Evolutionary conservation across 2,888 invertebrate species (phyloP).

Genomic region (Epsilonema sp.): DNA sequence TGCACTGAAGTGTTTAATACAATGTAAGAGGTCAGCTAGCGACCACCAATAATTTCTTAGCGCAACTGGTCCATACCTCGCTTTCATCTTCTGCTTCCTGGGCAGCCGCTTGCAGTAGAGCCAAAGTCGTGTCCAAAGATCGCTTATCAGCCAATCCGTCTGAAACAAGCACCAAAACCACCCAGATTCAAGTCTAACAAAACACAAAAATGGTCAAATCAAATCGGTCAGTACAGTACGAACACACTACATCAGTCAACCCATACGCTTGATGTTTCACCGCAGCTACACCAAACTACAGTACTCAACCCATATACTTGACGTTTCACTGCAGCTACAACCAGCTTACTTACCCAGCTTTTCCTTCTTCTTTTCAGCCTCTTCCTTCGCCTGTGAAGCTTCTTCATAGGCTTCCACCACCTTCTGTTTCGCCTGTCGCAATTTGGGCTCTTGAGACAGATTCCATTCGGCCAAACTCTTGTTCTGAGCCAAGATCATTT

Average conservation of each 20-base stretch:
- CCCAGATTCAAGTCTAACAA: no score
- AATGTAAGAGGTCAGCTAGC: conserved; percentile 8
- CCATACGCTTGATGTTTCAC: no score
- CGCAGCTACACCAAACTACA: no score
- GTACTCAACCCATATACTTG: no score
- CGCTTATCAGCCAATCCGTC: conserved; percentile 54
- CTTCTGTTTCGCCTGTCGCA: conserved; percentile 50
- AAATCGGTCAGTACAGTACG: no score
- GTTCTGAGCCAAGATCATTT: conserved; percentile 65
- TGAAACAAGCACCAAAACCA: conserved; percentile 34
- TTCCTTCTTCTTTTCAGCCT: conserved; percentile 53
- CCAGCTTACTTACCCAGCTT: conserved; percentile 47
- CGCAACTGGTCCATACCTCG: conserved; percentile 47
- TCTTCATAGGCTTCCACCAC: conserved; percentile 42
- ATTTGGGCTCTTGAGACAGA: conserved; percentile 56
- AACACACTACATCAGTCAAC: no score
- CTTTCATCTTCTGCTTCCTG: conserved; percentile 82
- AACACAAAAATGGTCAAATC: no score
- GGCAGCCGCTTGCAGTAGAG: conserved; percentile 68
- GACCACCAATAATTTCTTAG: no score
- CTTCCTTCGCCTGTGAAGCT: conserved; percentile 23
- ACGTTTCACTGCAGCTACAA: not conserved
- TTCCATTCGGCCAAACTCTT: conserved; percentile 76
- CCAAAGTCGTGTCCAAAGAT: conserved; percentile 63
- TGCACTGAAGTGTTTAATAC: no score